Base-by-base conservation (phyloP, 2,113 vertebrate genomes). In the Scolopax mira region DNA sequence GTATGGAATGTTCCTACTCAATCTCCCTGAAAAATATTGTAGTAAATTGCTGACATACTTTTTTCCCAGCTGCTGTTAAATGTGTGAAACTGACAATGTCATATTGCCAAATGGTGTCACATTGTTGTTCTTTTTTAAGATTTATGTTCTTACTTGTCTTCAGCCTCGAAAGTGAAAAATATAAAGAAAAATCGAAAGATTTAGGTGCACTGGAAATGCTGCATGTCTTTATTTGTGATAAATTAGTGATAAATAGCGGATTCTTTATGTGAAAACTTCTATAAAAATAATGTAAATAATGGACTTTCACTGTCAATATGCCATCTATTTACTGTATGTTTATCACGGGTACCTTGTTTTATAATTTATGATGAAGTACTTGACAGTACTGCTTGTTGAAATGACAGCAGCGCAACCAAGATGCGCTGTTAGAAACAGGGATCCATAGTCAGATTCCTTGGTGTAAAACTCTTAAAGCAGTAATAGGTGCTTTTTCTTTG, bases 21-120 rank as follows among this genome's bases (percentile, higher is more conserved):
- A 0, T 81, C 80, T 92, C 64, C 37, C 42, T 64, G 30, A 84
- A 96, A 42, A 90, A 74, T 60, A 71, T 5, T 33, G 41, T 92
- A 65, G 77, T 80, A 95, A 92, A 92, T 81, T 78, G 51, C 42
- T 92, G 57, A 52, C 61, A 72, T 87, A 64, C 48, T 75, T 92
- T 90, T 84, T 91, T 69, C 73, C 44, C 48, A 87, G 48, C 52
- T 93, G 60, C 57, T 81, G 57, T 94, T 92, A 92, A 79, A 85
- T 87, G 81, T 94, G 61, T 48, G 82, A 75, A 85, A 84, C 31
- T 75, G 44, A 27, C 21, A 48, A 7, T 81, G 35, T 75, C 39
- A 13, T 57, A 37, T 55, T 92, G 58, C 49, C 70, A 85, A 89
- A 69, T 27, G 13, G 11, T 77, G 7, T 90, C 92, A 42, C 35